Conservation (phyloP, 2,888 invertebrate genomes). For the Drosophila percnosoma region DNA sequence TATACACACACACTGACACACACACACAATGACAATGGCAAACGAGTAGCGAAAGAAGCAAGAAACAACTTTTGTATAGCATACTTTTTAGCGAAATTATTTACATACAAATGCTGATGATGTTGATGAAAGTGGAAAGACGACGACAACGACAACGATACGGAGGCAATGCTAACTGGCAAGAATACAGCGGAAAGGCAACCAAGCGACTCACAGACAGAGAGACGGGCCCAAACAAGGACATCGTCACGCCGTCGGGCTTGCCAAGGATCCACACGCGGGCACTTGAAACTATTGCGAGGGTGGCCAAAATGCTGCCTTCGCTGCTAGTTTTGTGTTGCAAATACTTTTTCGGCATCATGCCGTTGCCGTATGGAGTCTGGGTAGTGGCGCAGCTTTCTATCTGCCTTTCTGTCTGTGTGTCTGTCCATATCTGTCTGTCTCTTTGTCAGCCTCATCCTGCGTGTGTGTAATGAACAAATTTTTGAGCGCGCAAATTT, state of each 20-base stretch:
- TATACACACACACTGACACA: constrained; percentile 4
- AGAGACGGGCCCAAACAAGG: constrained; percentile 50
- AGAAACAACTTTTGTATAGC: constrained; percentile 59
- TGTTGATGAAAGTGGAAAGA: constrained; percentile 65
- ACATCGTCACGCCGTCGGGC: constrained; percentile 50
- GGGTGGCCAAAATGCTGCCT: constrained; percentile 49
- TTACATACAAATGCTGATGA: constrained; percentile 68
- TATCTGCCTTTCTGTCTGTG: constrained; percentile 1
- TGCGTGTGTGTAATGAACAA: constrained; percentile 56
- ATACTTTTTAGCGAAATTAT: constrained; percentile 68
- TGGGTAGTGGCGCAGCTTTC: constrained; percentile 4
- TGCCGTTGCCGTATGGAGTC: constrained; percentile 12
- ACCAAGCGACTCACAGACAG: constrained; percentile 24
- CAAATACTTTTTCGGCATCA: constrained; percentile 48
- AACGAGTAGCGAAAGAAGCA: constrained; percentile 33
- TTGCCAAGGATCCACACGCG: constrained; percentile 38
- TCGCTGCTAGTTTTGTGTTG: constrained; percentile 53
- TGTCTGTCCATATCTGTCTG: neutral
- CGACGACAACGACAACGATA: constrained; percentile 21
- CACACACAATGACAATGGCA: constrained; percentile 39
- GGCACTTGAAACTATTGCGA: constrained; percentile 62
- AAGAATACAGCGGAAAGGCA: constrained; percentile 12
- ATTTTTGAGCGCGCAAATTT: constrained; percentile 56
- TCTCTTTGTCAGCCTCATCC: constrained; percentile 3
- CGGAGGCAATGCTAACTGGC: constrained; percentile 23